Evolutionary conservation across 37 sponge, comb jelly and placozoan species (phyloP), one percentile per base, ranked within the genome.

Genomic region (Cliona cf. orientalis): DNA sequence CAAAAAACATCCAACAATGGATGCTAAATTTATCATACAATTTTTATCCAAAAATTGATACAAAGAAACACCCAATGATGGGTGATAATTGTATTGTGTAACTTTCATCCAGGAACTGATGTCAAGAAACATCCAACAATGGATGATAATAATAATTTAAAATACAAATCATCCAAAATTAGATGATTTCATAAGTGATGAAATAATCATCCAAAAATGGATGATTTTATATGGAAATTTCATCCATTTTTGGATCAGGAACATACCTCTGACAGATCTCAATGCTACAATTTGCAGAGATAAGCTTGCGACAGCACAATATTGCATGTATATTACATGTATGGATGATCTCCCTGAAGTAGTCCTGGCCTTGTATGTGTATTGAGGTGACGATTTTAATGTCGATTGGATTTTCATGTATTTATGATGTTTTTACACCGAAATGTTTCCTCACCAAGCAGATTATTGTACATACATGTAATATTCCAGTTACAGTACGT

Each of bases 211-310:
- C 53, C 9, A 19, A 9, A 9, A 49, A 49, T 49, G 53, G 53
- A 49, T 49, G 9, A 14, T 49, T 49, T 49, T 49, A 19, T 49
- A 49, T 49, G 53, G 53, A 14, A n/a, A n/a, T n/a, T n/a, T n/a
- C n/a, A n/a, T n/a, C 53, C 53, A 49, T 14, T 49, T 49, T 49
- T 49, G 53, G 53, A 49, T 49, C 14, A 9, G 14, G 53, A 49
- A 49, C 53, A 49, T 49, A 49, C 53, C 53, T 49, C 53, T 49
- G 14, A 49, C 53, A 49, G n/a, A n/a, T n/a, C n/a, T n/a, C n/a
- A n/a, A n/a, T n/a, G n/a, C n/a, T n/a, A n/a, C n/a, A n/a, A n/a
- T n/a, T n/a, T n/a, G n/a, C n/a, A n/a, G n/a, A n/a, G n/a, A n/a
- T n/a, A n/a, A n/a, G n/a, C n/a, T n/a, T n/a, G n/a, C n/a, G n/a